A percentile compares a stretch with the other conserved stretches of the same genome.
Evolutionary conservation across 1,140 invertebrate genomes (phyloP).

Genomic region (Drosophila mauritiana): DNA sequence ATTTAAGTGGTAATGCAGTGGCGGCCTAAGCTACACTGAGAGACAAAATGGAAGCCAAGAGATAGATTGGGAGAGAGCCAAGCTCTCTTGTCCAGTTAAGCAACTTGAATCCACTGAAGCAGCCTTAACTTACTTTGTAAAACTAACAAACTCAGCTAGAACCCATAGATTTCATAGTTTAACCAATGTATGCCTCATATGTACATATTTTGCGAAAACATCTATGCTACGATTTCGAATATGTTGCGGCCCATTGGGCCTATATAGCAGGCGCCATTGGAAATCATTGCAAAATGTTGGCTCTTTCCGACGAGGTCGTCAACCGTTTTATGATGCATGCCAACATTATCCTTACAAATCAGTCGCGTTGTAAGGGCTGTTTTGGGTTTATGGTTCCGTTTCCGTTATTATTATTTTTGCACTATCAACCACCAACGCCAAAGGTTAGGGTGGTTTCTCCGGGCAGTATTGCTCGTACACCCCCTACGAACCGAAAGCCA

Average conservation of each 20-base stretch:
- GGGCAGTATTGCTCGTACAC: conserved; percentile 40
- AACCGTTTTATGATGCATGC: conserved; percentile 75
- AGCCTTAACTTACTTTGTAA: not conserved
- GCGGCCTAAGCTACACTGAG: not conserved
- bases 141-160: not conserved
- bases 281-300: conserved; percentile 8
- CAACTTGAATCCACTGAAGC: not conserved
- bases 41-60: conserved; percentile 28
- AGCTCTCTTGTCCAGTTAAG: not conserved
- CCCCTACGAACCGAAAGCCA: conserved; percentile 41
- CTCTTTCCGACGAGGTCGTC: conserved; percentile 53
- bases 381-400: conserved; percentile 32
- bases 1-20: conserved; percentile 2
- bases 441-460: conserved; percentile 58
- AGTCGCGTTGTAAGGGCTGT: conserved; percentile 53
- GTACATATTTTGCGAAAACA: no score
- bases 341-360: conserved; percentile 59
- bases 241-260: not conserved
- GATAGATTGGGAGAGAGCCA: conserved; percentile 1
- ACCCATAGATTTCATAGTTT: no score
- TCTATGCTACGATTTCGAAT: not conserved
- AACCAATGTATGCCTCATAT: no score
- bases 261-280: not conserved
- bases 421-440: conserved; percentile 68
- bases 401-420: conserved; percentile 49